Base-by-base conservation (phyloP, 2,888 invertebrate genomes). In the Luffia ferchaultella region DNA sequence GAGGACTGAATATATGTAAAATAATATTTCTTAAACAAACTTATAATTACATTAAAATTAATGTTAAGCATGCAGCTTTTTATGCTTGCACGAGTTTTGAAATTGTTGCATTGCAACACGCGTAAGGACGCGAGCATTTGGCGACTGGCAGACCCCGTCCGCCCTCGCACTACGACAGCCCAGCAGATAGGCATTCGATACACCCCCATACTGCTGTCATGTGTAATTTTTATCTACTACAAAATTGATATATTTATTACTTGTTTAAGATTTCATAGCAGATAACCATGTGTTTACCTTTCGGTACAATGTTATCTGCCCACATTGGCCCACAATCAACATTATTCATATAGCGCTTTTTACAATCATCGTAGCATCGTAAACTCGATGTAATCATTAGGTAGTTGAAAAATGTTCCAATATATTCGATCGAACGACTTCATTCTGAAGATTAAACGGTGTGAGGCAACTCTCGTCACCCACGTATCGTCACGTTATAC, bases 101-200 rank as follows among this genome's bases (percentile, higher is more conserved):
- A n/a, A n/a, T n/a, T n/a, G n/a, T n/a, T n/a, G n/a, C n/a, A n/a
- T n/a, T n/a, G n/a, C n/a, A n/a, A n/a, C n/a, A n/a, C n/a, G n/a
- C n/a, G n/a, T n/a, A n/a, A n/a, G n/a, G n/a, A 93, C 89, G 74
- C 94, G 95, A 73, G 93, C 93, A 76, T 93, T 92, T 87, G 95
- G 93, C 86, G 95, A 95, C 87, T 95, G 95, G 87, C 95, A 91
- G 87, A 88, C 85, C 77, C 79, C 86, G 83, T 87, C 30, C 30
- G 30, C 30, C 30, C 12, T 12, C 30, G 30, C 30, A 12, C 12
- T 30, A 7, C 30, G 30, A 7, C 30, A 12, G 30, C 30, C 30
- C 30, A 3, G 30, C 30, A 3, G 30, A 30, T 30, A 3, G 30
- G 3, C 30, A 12, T 12, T 30, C 30, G 30, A 30, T 30, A 30